Evolutionary conservation across 2,797 vertebrate species (phyloP).

Genomic region (Squalus acanthias): DNA sequence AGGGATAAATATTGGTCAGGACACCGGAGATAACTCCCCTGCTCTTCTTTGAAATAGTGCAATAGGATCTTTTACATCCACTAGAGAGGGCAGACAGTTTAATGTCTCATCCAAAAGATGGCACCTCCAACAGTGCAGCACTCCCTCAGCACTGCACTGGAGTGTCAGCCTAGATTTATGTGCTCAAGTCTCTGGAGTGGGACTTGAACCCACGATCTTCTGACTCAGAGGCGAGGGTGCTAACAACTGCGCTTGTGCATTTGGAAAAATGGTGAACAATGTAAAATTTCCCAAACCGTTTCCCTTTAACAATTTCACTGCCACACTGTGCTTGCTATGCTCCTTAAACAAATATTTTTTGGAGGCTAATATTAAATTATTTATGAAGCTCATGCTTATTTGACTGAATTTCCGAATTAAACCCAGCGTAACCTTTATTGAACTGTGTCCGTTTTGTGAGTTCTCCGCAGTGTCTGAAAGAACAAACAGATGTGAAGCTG

Average conservation of each 20-base stretch:
- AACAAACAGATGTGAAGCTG: not conserved
- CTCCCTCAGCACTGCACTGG: too few species aligned
- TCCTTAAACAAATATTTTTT: not conserved
- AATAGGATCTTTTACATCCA: too few species aligned
- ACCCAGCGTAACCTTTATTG: not conserved
- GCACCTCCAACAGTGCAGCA: too few species aligned
- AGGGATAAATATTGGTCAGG: too few species aligned
- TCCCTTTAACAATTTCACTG: not conserved
- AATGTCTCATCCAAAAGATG: too few species aligned
- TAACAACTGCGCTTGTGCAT: not conserved
- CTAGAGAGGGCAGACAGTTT: too few species aligned
- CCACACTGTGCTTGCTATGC: not conserved
- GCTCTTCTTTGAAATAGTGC: too few species aligned
- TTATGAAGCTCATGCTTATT: not conserved
- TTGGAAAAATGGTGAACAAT: not conserved
- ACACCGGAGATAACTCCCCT: too few species aligned
- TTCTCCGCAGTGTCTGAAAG: not conserved
- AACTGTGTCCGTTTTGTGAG: not conserved
- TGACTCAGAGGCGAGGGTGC: too few species aligned
- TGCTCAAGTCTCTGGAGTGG: too few species aligned
- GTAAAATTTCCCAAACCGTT: not conserved
- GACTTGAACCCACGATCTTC: too few species aligned
- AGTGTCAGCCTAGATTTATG: too few species aligned
- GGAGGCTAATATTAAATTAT: not conserved
- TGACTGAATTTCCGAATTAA: not conserved